Conservation (phyloP, 1,140 invertebrate genomes). For the Halesus radiatus region DNA sequence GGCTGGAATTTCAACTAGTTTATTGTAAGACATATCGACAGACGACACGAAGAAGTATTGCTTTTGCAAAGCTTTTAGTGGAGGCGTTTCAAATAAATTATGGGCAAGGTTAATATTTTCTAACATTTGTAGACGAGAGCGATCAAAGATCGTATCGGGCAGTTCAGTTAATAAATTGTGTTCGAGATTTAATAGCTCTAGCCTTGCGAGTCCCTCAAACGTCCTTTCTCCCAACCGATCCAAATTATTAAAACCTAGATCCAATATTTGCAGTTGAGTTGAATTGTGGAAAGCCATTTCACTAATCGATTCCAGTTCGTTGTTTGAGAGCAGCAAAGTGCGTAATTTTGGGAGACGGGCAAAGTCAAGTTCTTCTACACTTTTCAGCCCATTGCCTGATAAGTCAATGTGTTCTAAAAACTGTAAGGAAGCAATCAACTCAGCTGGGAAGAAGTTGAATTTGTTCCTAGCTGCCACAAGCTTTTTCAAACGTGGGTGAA, state of each 20-base stretch:
- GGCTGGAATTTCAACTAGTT: conserved; percentile 81
- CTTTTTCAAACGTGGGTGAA: conserved; percentile 80
- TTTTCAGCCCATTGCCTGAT: conserved; percentile 82
- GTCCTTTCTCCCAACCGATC: conserved; percentile 83
- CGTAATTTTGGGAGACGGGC: conserved; percentile 81
- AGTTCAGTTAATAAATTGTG: conserved; percentile 82
- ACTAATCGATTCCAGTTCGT: conserved; percentile 83
- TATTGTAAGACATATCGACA: conserved; percentile 85
- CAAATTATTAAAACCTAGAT: conserved; percentile 83
- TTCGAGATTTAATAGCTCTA: conserved; percentile 82
- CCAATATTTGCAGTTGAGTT: conserved; percentile 85
- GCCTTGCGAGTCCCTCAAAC: conserved; percentile 84
- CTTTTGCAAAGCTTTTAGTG: conserved; percentile 82
- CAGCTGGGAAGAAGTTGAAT: conserved; percentile 86
- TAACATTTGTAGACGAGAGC: conserved; percentile 81
- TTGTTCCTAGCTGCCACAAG: conserved; percentile 81
- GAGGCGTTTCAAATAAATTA: conserved; percentile 85
- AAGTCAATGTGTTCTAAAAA: conserved; percentile 82
- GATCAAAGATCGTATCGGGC: conserved; percentile 88
- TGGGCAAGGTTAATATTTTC: conserved; percentile 85
- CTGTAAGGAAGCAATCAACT: conserved; percentile 81
- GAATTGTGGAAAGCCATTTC: conserved; percentile 93
- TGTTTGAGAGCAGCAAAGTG: conserved; percentile 78
- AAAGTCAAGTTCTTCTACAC: conserved; percentile 87
- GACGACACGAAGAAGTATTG: conserved; percentile 86